A percentile compares a stretch with the other conserved stretches of the same genome.
phyloP scores from a whole-genome alignment of 30 jellyfish, hydroid and myxozoan species.

The Morbakka virulenta region DNA sequence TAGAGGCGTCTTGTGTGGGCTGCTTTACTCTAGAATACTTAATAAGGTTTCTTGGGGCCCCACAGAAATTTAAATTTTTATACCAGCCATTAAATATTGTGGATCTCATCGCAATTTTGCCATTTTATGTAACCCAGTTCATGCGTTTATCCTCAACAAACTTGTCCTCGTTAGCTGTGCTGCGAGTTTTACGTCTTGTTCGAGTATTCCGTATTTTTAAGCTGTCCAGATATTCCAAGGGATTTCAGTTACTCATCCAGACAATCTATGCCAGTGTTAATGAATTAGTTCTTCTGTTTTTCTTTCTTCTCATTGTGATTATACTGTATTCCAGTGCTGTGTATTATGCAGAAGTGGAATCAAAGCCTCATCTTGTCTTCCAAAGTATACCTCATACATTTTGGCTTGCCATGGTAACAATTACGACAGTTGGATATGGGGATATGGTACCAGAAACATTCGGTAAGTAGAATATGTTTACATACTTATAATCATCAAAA shows the following conservation, averaged over 20 bases:
- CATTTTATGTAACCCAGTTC: slow-evolving; percentile 58
- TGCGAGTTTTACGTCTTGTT: slow-evolving; percentile 76
- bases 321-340: slow-evolving; percentile 72
- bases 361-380: slow-evolving; percentile 40
- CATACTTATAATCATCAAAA: no score
- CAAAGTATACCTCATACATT: slow-evolving; percentile 86
- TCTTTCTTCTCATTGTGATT: slow-evolving; percentile 47
- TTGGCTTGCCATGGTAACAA: slow-evolving; percentile 80
- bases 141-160: slow-evolving; percentile 39
- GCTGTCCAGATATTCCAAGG: slow-evolving; percentile 81
- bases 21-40: slow-evolving; percentile 75
- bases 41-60: slow-evolving; percentile 50
- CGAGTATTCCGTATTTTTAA: slow-evolving; percentile 84
- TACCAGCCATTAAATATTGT: slow-evolving; percentile 59
- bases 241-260: slow-evolving; percentile 58
- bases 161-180: slow-evolving; percentile 65
- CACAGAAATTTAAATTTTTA: slow-evolving; percentile 52
- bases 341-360: slow-evolving; percentile 64
- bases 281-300: slow-evolving; percentile 63
- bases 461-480: no score
- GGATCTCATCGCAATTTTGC: slow-evolving; percentile 77
- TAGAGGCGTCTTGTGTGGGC: slow-evolving; percentile 71
- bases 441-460: slow-evolving; percentile 80
- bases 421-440: slow-evolving; percentile 92
- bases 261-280: slow-evolving; percentile 68